Evolutionary conservation across 2,888 invertebrate genomes (phyloP).

Genomic region (Pandemis corylana): DNA sequence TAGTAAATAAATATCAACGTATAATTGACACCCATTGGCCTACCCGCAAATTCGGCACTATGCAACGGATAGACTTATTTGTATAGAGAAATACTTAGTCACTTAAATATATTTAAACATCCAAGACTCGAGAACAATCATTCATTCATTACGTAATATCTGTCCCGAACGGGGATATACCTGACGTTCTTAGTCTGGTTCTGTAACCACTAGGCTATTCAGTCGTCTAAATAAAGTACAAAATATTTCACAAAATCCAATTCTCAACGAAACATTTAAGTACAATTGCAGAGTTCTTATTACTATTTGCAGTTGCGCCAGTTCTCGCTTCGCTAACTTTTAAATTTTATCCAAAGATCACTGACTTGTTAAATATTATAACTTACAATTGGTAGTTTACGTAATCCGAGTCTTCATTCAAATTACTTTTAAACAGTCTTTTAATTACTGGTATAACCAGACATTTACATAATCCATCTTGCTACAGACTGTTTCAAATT

Average conservation of each 20-base stretch:
- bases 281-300: neutral
- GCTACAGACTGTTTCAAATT: constrained; percentile 14
- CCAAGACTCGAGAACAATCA: no score
- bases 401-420: neutral
- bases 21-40: no score
- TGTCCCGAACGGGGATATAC: no score
- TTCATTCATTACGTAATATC: no score
- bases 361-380: neutral
- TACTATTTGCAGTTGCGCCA: neutral
- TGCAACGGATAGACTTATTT: no score
- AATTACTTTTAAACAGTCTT: neutral
- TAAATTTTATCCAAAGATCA: neutral
- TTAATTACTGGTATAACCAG: neutral
- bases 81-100: no score
- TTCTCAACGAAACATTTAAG: neutral
- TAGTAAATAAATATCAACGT: no score
- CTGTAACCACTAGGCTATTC: no score
- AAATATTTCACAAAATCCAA: neutral
- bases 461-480: neutral
- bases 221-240: neutral
- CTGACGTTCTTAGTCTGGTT: no score
- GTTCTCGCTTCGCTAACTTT: constrained; percentile 7
- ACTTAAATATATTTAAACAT: no score
- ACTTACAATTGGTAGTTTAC: neutral
- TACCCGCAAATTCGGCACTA: no score